phyloP scores from a whole-genome alignment of 2,888 invertebrate species.

The Escarpia spicata region DNA sequence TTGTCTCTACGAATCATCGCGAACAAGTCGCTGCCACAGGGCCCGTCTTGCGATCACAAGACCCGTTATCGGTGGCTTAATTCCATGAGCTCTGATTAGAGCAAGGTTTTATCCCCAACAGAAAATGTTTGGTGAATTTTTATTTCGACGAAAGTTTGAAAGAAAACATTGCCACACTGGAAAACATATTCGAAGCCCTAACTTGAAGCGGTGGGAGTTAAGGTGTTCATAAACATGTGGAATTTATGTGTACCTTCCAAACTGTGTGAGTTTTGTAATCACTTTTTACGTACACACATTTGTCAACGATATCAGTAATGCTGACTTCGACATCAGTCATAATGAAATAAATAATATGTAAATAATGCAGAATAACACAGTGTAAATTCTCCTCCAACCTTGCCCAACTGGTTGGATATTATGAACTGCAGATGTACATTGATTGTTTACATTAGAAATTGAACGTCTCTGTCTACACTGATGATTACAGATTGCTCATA shows the following conservation, averaged over 20 bases:
- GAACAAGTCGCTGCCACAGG: background rate
- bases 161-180: background rate
- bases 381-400: too few species aligned
- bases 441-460: background rate
- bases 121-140: background rate
- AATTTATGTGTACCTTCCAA: background rate
- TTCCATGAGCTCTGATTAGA: background rate
- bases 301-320: background rate
- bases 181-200: background rate
- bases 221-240: background rate
- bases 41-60: background rate
- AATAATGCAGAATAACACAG: too few species aligned
- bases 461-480: background rate
- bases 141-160: background rate
- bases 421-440: background rate
- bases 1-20: conserved; percentile 16
- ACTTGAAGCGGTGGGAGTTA: background rate
- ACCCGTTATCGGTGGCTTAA: background rate
- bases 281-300: background rate
- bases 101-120: background rate
- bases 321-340: background rate
- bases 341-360: background rate
- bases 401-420: too few species aligned
- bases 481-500: background rate
- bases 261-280: background rate